Evolutionary conservation across 2,797 vertebrate species (phyloP), one percentile per base, ranked within the genome.

Genomic region (Lepilemur ruficaudatus): DNA sequence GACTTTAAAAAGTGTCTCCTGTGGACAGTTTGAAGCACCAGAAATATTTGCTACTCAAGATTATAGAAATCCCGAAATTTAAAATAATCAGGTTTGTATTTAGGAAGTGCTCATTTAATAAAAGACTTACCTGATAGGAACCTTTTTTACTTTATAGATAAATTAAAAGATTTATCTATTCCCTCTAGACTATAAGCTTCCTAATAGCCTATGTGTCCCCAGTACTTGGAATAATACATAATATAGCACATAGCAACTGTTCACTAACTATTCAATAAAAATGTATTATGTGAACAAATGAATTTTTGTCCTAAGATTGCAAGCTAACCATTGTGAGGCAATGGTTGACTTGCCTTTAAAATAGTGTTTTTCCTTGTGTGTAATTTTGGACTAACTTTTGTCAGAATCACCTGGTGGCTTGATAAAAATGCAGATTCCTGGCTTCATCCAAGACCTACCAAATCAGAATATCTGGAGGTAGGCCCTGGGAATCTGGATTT

Each of bases 61-160:
- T 92, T 52, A 52, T 95, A 13, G 50, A 88, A 82, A 83, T 89
- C 67, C n/a, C 52, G n/a, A 92, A 82, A 52, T 50, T 92, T 79
- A 67, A 89, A 85, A 65, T 80, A n/a, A 48, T 15, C 7, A 89
- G 32, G 7, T 7, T 52, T 52, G 5, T 85, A 65, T 72, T 85
- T 93, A 79, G 46, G 84, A 80, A 78, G 70, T 73, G 25, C 25
- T 80, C 38, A 73, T 43, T 73, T 35, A 80, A 46, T 78, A 78
- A 50, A 69, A 72, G 12, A 79, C 79, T 93, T 89, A 78, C 73
- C 25, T 81, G 32, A 35, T 63, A 70, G 41, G 30, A 89, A 17
- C 52, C 46, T 61, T 72, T 83, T 90, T 63, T 59, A n/a, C 12
- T 80, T 80, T 57, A 30, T 80, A 48, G 73, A 55, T 59, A 92